Base-by-base conservation (phyloP, 2,797 vertebrate genomes). In the Sebastes hubbsi region DNA sequence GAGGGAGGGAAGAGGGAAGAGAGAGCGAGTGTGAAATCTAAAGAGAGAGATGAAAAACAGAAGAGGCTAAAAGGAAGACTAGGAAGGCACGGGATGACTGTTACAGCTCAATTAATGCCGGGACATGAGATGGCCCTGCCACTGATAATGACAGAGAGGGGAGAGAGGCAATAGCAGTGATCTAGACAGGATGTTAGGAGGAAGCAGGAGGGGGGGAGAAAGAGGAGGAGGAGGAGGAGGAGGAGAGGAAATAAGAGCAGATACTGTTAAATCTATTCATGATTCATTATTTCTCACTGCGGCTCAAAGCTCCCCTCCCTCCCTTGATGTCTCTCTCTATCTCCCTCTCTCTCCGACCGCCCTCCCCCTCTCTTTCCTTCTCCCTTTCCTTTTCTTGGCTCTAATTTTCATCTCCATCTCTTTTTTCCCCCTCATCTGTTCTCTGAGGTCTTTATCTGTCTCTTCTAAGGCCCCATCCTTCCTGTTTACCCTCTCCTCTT, bases 211-310 rank as follows among this genome's bases (percentile, higher is more conserved):
- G 81, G 80, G 69, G 81, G 74, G 77, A 34, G 32, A 18, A 64
- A 78, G 83, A 9, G n/a, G n/a, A n/a, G 62, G 62, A 63, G 54
- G 79, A 66, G 76, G 65, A 46, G 10, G 77, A 46, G 83, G 81
- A 66, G 78, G 84, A 84, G 83, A 90, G 92, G 92, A 92, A 93
- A 92, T 93, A 93, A 94, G 94, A 93, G 90, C 89, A 92, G 92
- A 92, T 91, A 93, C 89, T 91, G 91, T 94, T 94, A 88, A 93
- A 94, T 94, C 91, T 94, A 94, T 94, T 94, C 94, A 94, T 94
- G 93, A 94, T 93, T 95, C 92, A 94, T 94, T 94, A 93, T 93
- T 93, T 92, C 90, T 83, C 85, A 77, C 88, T 77, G 88, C 82
- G 58, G 91, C 90, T 92, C 87, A 90, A 86, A 89, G 89, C 78